Evolutionary conservation across 2,113 vertebrate genomes (phyloP).

Genomic region (Nycticorax nycticorax): DNA sequence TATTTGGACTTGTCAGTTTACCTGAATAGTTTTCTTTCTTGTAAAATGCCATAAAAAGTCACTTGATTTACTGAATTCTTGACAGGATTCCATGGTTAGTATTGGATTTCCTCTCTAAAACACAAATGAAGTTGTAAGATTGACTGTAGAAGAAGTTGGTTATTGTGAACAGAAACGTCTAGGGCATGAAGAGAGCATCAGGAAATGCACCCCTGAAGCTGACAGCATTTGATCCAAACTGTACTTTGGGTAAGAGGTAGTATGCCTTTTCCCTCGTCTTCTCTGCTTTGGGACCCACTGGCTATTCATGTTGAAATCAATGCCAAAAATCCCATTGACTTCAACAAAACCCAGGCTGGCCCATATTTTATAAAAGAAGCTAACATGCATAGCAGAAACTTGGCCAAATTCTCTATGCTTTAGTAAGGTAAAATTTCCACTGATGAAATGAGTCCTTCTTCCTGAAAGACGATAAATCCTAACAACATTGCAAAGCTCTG

Average conservation of each 20-base stretch:
- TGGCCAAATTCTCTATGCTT: neutral
- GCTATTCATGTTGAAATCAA: neutral
- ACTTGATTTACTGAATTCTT: slow-evolving; percentile 29
- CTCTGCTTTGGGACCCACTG: neutral
- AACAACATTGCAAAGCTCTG: neutral
- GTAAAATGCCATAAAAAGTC: slow-evolving; percentile 17
- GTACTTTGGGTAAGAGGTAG: neutral
- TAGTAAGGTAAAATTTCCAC: neutral
- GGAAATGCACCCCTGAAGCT: neutral
- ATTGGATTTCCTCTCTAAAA: slow-evolving; percentile 53
- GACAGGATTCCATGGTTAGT: slow-evolving; percentile 1
- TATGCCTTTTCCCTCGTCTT: neutral
- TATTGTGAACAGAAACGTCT: slow-evolving; percentile 24
- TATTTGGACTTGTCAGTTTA: slow-evolving; percentile 17
- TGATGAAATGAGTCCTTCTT: neutral
- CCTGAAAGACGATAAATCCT: neutral
- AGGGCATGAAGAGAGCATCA: neutral
- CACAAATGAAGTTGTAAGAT: slow-evolving; percentile 21
- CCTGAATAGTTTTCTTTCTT: slow-evolving; percentile 33
- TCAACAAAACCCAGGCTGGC: neutral
- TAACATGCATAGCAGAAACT: neutral
- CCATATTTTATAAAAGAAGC: neutral
- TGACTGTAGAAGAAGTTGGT: neutral
- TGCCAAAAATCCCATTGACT: neutral
- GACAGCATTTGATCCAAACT: neutral